Evolutionary conservation across 2,888 invertebrate species (phyloP).

Genomic region (Apodemia zela): DNA sequence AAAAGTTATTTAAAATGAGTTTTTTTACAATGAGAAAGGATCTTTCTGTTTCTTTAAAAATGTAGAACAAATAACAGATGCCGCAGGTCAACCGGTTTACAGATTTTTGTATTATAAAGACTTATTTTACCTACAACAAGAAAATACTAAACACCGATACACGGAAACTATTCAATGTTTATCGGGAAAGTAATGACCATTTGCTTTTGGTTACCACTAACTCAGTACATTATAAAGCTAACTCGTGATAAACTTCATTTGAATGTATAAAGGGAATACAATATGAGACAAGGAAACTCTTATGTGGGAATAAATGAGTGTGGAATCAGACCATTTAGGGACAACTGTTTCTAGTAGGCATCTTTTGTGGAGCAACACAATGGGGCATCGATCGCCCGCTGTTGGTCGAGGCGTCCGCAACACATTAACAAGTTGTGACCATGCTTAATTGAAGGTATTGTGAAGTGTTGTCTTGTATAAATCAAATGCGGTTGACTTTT

Average conservation of each 20-base stretch:
- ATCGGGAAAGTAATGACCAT: not conserved
- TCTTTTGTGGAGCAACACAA: conserved; percentile 69
- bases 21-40: no score
- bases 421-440: conserved; percentile 11
- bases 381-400: conserved; percentile 35
- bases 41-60: no score
- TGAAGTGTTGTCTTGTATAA: not conserved
- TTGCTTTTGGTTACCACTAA: not conserved
- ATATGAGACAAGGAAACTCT: conserved; percentile 26
- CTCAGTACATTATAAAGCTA: conserved; percentile 1
- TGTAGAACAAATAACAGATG: no score
- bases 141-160: not conserved
- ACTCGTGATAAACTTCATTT: conserved; percentile 16
- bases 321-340: conserved; percentile 59
- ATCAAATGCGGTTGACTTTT: conserved; percentile 2
- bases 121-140: no score
- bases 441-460: not conserved
- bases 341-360: conserved; percentile 59
- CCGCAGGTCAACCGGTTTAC: no score
- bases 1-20: no score
- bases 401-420: conserved; percentile 9
- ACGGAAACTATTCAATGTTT: not conserved
- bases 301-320: conserved; percentile 65
- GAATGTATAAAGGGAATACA: conserved; percentile 10
- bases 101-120: no score